Base-by-base conservation (phyloP, 1,140 invertebrate genomes). In the Brachionus plicatilis region DNA sequence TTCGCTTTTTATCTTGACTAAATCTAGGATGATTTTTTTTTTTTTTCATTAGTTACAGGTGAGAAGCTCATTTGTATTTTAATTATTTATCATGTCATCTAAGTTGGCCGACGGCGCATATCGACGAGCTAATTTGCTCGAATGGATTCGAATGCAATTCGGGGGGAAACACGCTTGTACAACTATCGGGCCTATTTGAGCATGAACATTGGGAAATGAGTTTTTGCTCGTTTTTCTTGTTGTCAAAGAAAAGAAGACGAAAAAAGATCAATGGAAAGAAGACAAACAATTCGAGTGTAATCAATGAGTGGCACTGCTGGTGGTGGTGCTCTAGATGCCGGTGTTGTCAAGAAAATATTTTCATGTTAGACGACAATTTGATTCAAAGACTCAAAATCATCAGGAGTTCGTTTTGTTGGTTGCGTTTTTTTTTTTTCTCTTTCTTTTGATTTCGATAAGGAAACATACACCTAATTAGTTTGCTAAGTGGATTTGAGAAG, bases 41-140 rank as follows among this genome's bases (percentile, higher is more conserved):
- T 17, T 72, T 72, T 43, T 29, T 72, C 33, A 72, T 72, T 72
- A 72, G 33, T 72, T 72, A 72, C 68, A 72, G 68, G 68, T 72
- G 68, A 72, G 68, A 72, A 24, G 37, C 68, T 72, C 68, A 72
- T 72, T 72, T 68, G 66, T 68, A 68, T 68, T 72, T 43, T 72
- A 72, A 72, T 72, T 72, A 72, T 72, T 72, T 72, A 72, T 72
- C 68, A 72, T 72, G 68, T 72, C 68, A 72, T 72, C 41, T 72
- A 43, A 60, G 53, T 60, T 60, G 53, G 68, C 68, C 68, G 17
- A 17, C 17, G 41, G 68, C 68, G 41, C 33, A 41, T 68, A 33
- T 68, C 37, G 68, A 43, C 37, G 68, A 72, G 41, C 33, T 72
- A 72, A 41, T 72, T 72, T 76, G 72, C 43, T 76, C 45, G 72